Conservation (phyloP, 1,140 invertebrate species). For the Dryas iulia region DNA sequence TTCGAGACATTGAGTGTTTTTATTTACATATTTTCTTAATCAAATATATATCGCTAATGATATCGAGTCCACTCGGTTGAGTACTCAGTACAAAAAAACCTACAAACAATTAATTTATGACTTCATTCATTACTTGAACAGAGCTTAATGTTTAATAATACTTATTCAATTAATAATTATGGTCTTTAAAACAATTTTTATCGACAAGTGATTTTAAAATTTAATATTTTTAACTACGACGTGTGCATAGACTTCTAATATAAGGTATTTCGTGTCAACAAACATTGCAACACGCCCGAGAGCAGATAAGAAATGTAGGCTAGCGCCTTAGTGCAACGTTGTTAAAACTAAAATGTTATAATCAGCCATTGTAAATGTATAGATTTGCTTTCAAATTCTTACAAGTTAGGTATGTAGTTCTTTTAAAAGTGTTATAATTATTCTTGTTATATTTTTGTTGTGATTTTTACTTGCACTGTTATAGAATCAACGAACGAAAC, state of each 20-base stretch:
- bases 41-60: no score
- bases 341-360: constrained; percentile 23
- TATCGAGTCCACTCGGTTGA: no score
- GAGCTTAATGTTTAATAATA: not conserved
- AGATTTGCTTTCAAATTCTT: constrained; percentile 25
- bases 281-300: constrained; percentile 21
- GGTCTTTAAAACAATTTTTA: not conserved
- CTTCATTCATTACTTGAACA: no score
- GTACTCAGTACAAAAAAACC: no score
- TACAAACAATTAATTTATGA: no score
- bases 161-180: no score
- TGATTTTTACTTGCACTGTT: no score
- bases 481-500: no score
- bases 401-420: constrained; percentile 25
- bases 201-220: not conserved
- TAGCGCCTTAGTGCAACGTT: constrained; percentile 33
- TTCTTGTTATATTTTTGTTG: not conserved
- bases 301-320: constrained; percentile 47
- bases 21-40: no score
- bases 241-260: not conserved
- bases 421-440: not conserved
- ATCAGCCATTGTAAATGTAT: constrained; percentile 23
- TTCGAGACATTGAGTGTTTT: no score
- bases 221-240: not conserved
- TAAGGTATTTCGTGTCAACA: constrained; percentile 21